A percentile compares a stretch with the other conserved stretches of the same genome.
These are phyloP conservation scores for Aplysia californica DNA, from an alignment of 1,140 invertebrate species.

Conservation along the genomic window DNA sequence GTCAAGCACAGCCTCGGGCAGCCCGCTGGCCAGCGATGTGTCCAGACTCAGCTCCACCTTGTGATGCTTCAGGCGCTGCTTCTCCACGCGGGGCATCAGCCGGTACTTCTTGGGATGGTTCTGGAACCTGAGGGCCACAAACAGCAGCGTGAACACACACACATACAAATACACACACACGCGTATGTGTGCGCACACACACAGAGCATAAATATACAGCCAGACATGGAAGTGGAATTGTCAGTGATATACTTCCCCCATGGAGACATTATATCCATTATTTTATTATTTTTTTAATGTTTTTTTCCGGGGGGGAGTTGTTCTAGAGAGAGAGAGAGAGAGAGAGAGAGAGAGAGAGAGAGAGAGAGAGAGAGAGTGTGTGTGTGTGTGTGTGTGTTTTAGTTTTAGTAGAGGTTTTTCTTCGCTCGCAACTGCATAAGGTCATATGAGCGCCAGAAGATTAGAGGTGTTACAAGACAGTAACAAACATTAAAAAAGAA, in stretches of 20 bases:
- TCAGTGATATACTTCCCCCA: neutral
- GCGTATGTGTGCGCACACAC: too few relatives aligned
- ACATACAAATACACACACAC: too few relatives aligned
- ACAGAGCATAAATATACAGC: neutral
- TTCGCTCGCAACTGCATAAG: too few relatives aligned
- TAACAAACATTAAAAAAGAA: too few relatives aligned
- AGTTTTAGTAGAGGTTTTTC: too few relatives aligned
- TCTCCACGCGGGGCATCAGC: conserved; percentile 62
- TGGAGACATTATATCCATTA: neutral
- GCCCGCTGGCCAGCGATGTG: conserved; percentile 57
- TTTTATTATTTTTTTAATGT: neutral
- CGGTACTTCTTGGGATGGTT: conserved; percentile 69
- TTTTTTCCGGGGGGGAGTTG: neutral
- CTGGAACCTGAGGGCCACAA: conserved; percentile 44
- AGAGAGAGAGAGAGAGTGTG: too few relatives aligned
- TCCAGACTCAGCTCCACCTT: conserved; percentile 58
- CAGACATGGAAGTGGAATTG: neutral
- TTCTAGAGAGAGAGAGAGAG: too few relatives aligned
- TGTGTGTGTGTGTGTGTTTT: too few relatives aligned
- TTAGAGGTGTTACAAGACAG: too few relatives aligned
- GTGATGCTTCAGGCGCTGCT: conserved; percentile 38
- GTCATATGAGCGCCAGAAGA: too few relatives aligned
- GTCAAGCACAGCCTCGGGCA: conserved; percentile 60
- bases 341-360: too few relatives aligned
- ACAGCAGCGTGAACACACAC: too few relatives aligned